Evolutionary conservation across 2,113 vertebrate species (phyloP).

Genomic region (Neolamprologus caudopunctatus): DNA sequence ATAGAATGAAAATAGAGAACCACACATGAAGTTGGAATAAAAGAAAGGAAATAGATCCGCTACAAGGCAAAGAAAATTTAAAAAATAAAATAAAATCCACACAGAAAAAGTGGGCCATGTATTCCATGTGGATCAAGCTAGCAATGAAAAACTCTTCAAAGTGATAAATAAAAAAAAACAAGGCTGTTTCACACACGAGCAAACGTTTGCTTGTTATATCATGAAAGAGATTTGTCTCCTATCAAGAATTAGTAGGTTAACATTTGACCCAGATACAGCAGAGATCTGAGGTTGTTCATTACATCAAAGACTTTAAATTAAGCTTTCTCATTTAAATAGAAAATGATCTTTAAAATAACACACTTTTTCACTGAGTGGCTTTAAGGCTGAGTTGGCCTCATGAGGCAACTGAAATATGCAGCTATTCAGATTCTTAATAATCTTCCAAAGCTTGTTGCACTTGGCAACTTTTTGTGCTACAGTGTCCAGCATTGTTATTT

Average conservation of each 20-base stretch:
- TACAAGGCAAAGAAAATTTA: not conserved
- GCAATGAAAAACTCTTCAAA: constrained; percentile 48
- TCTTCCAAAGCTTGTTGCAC: not conserved
- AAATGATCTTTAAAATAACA: constrained; percentile 1
- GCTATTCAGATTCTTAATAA: not conserved
- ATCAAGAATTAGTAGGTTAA: constrained; percentile 41
- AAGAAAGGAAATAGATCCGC: not conserved
- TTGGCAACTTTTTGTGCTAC: not conserved
- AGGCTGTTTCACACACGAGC: constrained; percentile 33
- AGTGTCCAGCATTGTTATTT: not conserved
- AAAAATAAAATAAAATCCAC: not conserved
- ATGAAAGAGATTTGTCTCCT: constrained; percentile 50
- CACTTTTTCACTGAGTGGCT: not conserved
- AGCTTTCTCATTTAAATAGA: constrained; percentile 11
- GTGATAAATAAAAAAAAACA: constrained; percentile 52
- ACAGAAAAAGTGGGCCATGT: constrained; percentile 31
- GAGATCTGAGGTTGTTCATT: constrained; percentile 6
- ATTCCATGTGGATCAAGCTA: constrained; percentile 33
- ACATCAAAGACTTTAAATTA: constrained; percentile 43
- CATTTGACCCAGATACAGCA: constrained; percentile 42
- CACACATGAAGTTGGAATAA: not conserved
- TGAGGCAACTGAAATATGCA: not conserved
- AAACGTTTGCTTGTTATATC: constrained; percentile 45
- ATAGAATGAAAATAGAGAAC: not conserved
- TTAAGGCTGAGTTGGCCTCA: not conserved